These are phyloP conservation scores for Lontra canadensis DNA, from an alignment of 2,113 vertebrate genomes.

Conservation along the genomic window DNA sequence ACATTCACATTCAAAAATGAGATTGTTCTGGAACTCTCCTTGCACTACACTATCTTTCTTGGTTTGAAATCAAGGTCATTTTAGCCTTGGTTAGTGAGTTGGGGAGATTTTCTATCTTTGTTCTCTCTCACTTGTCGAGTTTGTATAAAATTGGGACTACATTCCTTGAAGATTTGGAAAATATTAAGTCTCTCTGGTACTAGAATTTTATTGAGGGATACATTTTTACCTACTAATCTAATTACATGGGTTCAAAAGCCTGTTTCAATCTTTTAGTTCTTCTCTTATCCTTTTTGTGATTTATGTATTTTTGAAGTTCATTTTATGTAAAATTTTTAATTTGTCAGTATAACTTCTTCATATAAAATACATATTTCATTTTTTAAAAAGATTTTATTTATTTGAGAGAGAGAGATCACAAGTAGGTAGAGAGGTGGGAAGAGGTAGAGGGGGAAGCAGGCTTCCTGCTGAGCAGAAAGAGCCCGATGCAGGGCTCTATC, in stretches of 20 bases:
- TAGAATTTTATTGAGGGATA: background rate
- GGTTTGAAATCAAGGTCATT: background rate
- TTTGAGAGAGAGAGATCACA: too few species aligned
- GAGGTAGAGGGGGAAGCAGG: too few species aligned
- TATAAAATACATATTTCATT: background rate
- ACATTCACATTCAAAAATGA: background rate
- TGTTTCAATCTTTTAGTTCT: background rate
- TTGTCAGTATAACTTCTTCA: background rate
- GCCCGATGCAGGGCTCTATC: too few species aligned
- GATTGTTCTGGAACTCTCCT: background rate
- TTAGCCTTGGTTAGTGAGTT: background rate
- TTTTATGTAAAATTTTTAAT: background rate
- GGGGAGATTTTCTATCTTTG: background rate
- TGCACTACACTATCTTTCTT: background rate
- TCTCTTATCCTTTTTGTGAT: background rate
- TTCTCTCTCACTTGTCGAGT: background rate
- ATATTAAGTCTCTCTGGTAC: background rate
- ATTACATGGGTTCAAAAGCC: background rate
- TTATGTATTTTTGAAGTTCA: background rate
- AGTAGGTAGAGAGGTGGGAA: too few species aligned
- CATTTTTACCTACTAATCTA: background rate
- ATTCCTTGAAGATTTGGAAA: background rate
- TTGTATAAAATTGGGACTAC: background rate
- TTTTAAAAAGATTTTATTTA: too few species aligned
- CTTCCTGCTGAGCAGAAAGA: too few species aligned